Conservation (phyloP, 2,113 vertebrate species). For the Ciconia stormi region DNA sequence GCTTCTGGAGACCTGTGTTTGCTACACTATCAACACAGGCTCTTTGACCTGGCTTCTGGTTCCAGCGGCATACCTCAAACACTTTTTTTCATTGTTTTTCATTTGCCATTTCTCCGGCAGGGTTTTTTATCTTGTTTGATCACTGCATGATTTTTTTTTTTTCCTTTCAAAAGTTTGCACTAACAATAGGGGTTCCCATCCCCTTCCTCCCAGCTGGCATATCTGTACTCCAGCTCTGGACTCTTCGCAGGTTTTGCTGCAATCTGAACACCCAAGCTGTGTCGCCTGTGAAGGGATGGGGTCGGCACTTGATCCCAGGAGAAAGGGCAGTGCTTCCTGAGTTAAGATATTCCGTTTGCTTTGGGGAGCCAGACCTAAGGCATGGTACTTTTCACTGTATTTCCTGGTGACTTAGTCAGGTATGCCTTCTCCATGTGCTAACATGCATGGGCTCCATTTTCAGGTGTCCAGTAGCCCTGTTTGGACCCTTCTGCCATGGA, state of each 20-base stretch:
- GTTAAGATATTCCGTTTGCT: background rate
- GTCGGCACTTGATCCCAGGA: background rate
- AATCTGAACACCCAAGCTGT: background rate
- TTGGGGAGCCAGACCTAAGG: background rate
- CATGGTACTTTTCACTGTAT: background rate
- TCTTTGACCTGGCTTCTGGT: background rate
- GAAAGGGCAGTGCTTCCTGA: background rate
- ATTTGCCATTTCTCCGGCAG: background rate
- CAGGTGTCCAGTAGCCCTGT: background rate
- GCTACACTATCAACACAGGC: background rate
- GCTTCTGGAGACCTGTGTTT: background rate
- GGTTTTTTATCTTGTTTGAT: background rate
- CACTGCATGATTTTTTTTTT: background rate
- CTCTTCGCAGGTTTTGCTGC: background rate
- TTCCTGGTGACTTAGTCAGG: background rate
- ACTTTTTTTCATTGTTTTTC: background rate
- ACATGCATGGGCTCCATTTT: background rate
- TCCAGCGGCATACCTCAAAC: background rate
- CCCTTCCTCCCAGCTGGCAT: background rate
- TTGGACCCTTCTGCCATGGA: background rate
- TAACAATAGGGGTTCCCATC: background rate
- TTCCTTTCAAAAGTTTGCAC: background rate
- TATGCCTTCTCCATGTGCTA: background rate
- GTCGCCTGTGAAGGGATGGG: background rate
- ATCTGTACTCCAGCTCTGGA: background rate